Evolutionary conservation across 2,888 invertebrate species (phyloP), one percentile per base, ranked within the genome.

Genomic region (Trichacis sp.): DNA sequence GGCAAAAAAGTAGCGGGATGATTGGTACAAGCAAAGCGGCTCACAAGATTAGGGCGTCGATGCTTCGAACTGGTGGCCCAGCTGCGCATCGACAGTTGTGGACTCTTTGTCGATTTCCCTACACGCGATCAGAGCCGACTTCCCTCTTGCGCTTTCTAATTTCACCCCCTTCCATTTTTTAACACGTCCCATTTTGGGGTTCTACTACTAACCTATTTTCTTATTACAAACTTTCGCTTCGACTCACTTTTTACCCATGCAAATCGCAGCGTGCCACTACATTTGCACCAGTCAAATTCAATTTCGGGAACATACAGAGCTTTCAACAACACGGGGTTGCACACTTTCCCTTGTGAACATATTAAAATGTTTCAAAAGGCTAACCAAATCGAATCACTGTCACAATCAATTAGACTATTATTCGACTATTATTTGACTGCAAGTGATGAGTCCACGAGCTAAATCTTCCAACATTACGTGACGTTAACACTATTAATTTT

Each of bases 41-140:
- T 48, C 48, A 42, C 36, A 14, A 36, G 3, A 20, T 19, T 38
- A 60, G 56, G 49, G 64, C 50, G 64, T 64, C 53, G 65, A 52
- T 64, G 68, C 73, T 74, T 62, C 60, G 72, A 73, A 61, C 74
- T 64, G 71, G 74, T 74, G 75, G 73, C 73, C 77, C 78, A 78
- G 79, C 79, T 79, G 79, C 72, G 63, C 70, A 66, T 70, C 70
- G 75, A 78, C 79, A 77, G 77, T 78, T 76, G 79, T 75, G 75
- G 80, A 75, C 75, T 75, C 79, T 79, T 78, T 79, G 78, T 79
- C 77, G 77, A 78, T 78, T 78, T 78, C 72, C 74, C 74, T 75
- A 43, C 9, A 71, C 71, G 70, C 74, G 77, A 80, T 78, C 77
- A 77, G 73, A 75, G 55, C 51, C 71, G 76, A 77, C 71, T 69